Evolutionary conservation across 2,113 vertebrate genomes (phyloP).

Genomic region (Bufo gargarizans): DNA sequence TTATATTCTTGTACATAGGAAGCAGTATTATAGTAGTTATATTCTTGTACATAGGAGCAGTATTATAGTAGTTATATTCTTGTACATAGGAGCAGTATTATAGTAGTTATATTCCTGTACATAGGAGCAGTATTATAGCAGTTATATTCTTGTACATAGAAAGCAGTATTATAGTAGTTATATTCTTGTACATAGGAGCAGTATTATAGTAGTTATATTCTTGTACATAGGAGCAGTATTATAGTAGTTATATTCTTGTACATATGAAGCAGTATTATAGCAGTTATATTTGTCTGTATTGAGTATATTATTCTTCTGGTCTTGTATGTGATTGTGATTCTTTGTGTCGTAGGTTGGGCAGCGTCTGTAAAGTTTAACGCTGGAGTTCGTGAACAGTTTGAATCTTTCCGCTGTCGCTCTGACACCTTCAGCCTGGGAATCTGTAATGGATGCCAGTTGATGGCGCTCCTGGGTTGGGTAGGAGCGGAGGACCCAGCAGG

Average conservation of each 20-base stretch:
- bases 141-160: conserved; percentile 18
- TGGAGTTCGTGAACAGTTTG: conserved; percentile 75
- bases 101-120: not conserved
- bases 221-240: conserved; percentile 2
- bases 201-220: conserved; percentile 25
- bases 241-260: conserved; percentile 19
- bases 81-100: conserved; percentile 5
- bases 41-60: conserved; percentile 2
- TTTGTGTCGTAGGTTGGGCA: conserved; percentile 80
- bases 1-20: conserved; percentile 6
- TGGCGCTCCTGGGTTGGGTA: conserved; percentile 89
- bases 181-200: not conserved
- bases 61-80: conserved; percentile 24
- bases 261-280: not conserved
- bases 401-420: conserved; percentile 74
- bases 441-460: conserved; percentile 90
- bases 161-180: not conserved
- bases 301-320: no score
- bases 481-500: conserved; percentile 62
- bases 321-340: no score
- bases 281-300: not conserved
- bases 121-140: not conserved
- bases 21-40: conserved; percentile 5
- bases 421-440: conserved; percentile 90
- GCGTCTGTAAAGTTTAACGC: conserved; percentile 81